Evolutionary conservation across 1,140 invertebrate genomes (phyloP).

Genomic region (Thereuonema tuberculata): DNA sequence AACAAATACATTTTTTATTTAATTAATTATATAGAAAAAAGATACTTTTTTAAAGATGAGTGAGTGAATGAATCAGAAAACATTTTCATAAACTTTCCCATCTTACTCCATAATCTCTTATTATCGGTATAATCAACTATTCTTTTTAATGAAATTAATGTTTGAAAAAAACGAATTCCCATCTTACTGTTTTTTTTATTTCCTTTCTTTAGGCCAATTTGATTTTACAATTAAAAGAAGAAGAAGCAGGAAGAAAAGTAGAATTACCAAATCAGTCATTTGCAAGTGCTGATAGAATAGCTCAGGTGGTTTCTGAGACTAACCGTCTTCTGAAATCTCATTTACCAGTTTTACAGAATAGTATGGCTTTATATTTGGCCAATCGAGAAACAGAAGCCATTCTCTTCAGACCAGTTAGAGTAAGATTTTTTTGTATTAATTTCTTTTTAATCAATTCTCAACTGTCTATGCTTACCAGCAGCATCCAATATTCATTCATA

Average conservation of each 20-base stretch:
- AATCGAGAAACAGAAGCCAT: conserved; percentile 94
- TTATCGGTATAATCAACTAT: too few species aligned
- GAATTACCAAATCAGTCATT: conserved; percentile 33
- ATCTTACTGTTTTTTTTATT: background rate
- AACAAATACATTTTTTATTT: too few species aligned
- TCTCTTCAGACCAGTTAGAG: conserved; percentile 79
- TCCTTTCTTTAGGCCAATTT: conserved; percentile 23
- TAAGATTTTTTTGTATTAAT: conserved; percentile 22
- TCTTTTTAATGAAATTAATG: too few species aligned
- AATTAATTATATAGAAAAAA: too few species aligned
- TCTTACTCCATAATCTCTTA: too few species aligned
- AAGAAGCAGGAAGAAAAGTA: conserved; percentile 26
- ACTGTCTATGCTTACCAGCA: too few species aligned
- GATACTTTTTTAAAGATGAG: too few species aligned
- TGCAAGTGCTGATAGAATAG: conserved; percentile 33
- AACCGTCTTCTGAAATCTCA: conserved; percentile 58
- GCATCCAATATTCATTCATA: too few species aligned
- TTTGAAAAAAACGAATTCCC: too few species aligned
- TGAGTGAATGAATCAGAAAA: too few species aligned
- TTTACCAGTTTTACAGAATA: conserved; percentile 61
- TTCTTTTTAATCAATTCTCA: background rate
- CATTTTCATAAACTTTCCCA: too few species aligned
- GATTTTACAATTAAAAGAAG: conserved; percentile 27
- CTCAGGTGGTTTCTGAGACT: conserved; percentile 34
- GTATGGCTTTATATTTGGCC: conserved; percentile 88